Evolutionary conservation across 2,888 invertebrate species (phyloP).

Genomic region (Adela reaumurella): DNA sequence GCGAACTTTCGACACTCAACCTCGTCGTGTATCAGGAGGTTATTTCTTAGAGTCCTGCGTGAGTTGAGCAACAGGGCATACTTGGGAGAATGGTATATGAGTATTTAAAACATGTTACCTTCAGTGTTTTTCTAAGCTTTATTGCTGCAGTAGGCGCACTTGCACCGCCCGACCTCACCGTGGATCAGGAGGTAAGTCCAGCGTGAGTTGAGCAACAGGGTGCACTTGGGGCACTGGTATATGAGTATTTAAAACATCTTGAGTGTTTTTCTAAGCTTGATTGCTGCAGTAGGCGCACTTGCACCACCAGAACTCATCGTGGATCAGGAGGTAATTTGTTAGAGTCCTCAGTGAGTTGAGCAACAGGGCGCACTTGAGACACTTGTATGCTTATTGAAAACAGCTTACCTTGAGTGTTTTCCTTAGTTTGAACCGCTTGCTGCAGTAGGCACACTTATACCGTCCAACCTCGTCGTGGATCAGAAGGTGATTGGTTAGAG

Average conservation of each 20-base stretch:
- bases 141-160: slow-evolving; percentile 20
- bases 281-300: slow-evolving; percentile 19
- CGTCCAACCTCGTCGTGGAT: slow-evolving; percentile 18
- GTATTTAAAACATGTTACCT: slow-evolving; percentile 6
- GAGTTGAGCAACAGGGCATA: slow-evolving; percentile 12
- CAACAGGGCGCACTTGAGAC: slow-evolving; percentile 11
- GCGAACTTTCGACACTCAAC: slow-evolving; percentile 18
- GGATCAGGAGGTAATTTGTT: slow-evolving; percentile 6
- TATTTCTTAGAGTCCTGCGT: slow-evolving; percentile 9
- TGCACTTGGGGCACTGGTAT: slow-evolving; percentile 11
- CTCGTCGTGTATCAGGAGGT: slow-evolving; percentile 17
- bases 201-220: slow-evolving; percentile 10
- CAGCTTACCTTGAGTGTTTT: slow-evolving; percentile 14
- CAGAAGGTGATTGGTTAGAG: slow-evolving; percentile 12
- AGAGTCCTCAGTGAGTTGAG: slow-evolving; percentile 11
- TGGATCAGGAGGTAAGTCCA: slow-evolving; percentile 8
- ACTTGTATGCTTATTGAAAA: slow-evolving; percentile 7
- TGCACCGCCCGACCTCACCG: neutral
- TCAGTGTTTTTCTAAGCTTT: slow-evolving; percentile 16
- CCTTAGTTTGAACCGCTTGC: slow-evolving; percentile 18
- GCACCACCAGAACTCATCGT: neutral
- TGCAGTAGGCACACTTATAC: slow-evolving; percentile 19
- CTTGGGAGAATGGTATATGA: slow-evolving; percentile 12
- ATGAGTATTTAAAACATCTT: slow-evolving; percentile 9
- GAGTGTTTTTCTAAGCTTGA: slow-evolving; percentile 16